These are phyloP conservation scores for Drosophila grimshawi DNA, from an alignment of 1,140 invertebrate species.

Conservation along the genomic window DNA sequence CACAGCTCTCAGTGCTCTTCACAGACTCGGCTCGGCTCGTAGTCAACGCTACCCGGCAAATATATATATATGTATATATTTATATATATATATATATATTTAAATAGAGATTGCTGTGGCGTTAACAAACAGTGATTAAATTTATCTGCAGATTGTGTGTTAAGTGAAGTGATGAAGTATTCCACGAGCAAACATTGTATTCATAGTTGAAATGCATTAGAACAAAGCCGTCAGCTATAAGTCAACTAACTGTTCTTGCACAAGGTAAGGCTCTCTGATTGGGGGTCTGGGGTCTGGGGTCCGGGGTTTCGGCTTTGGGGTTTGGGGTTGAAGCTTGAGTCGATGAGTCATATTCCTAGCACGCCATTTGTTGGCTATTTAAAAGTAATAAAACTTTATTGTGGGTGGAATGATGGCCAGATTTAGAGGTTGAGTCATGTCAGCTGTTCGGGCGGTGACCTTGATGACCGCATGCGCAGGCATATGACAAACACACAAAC, in stretches of 20 bases:
- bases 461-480: conserved; percentile 75
- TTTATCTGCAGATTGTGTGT: background rate
- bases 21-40: background rate
- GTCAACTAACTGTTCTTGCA: conserved; percentile 1
- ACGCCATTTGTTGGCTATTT: conserved; percentile 4
- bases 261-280: background rate
- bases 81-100: background rate
- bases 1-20: background rate
- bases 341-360: conserved; percentile 35
- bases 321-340: background rate
- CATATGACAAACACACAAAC: conserved; percentile 53
- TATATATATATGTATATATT: background rate
- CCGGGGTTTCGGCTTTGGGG: background rate
- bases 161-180: background rate
- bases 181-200: background rate
- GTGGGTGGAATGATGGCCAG: background rate
- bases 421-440: conserved; percentile 66
- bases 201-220: background rate
- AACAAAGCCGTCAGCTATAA: background rate
- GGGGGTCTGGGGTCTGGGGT: background rate
- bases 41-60: background rate
- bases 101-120: background rate
- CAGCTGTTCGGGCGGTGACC: conserved; percentile 62
- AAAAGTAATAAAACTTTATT: background rate
- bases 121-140: background rate